Conservation (phyloP, 2,797 vertebrate genomes). For the Hipposideros larvatus region DNA sequence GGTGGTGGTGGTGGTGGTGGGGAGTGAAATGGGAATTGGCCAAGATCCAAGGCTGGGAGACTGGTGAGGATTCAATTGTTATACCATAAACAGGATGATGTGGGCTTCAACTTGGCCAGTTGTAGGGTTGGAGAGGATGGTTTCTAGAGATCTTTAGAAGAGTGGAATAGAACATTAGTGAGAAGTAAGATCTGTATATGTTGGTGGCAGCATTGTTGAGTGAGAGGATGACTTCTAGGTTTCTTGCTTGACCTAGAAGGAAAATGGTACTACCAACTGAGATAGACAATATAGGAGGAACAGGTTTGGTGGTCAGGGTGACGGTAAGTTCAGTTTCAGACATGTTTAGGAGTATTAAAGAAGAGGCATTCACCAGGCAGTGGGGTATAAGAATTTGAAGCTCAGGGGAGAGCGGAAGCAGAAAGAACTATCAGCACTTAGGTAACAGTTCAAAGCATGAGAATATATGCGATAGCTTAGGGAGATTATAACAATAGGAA, state of each 20-base stretch:
- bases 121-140: neutral
- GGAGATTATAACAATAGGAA: neutral
- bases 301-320: neutral
- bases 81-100: neutral
- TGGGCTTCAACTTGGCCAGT: neutral
- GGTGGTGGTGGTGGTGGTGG: neutral
- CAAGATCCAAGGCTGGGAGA: neutral
- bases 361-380: neutral
- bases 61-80: neutral
- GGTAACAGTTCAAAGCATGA: neutral
- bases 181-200: neutral
- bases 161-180: neutral
- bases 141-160: neutral
- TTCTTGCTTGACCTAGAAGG: conserved; percentile 32
- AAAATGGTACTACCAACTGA: neutral
- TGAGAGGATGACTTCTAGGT: neutral
- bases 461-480: neutral
- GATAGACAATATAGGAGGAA: neutral
- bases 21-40: neutral
- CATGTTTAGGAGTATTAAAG: neutral
- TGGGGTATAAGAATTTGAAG: neutral
- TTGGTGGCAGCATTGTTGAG: neutral
- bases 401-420: neutral
- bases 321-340: conserved; percentile 32
- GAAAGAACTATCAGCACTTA: neutral